Percentiles rank a stretch among this genome's conserved stretches.
Conservation (phyloP, 2,113 vertebrate genomes). For the Drymodes brunneopygia region DNA sequence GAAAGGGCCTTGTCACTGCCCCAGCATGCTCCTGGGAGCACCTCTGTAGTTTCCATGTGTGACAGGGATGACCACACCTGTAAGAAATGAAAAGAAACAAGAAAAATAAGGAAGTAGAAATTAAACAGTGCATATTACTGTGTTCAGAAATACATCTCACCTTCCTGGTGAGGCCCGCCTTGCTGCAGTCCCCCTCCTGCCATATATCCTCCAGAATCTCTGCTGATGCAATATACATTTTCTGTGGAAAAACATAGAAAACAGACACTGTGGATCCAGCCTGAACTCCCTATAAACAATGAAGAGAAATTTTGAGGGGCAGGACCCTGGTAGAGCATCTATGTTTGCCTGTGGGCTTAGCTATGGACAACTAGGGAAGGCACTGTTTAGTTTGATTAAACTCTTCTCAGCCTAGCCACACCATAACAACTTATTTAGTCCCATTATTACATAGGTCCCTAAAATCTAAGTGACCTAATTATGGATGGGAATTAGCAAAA, state of each 20-base stretch:
- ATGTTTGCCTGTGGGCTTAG: neutral
- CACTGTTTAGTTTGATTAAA: neutral
- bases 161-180: neutral
- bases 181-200: neutral
- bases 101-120: neutral
- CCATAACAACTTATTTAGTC: neutral
- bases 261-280: neutral
- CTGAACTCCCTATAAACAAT: neutral
- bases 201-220: neutral
- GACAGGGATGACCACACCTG: neutral
- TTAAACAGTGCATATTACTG: neutral
- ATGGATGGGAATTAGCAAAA: neutral
- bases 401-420: neutral
- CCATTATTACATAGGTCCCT: neutral
- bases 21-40: neutral
- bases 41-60: neutral
- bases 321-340: neutral
- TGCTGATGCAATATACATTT: neutral
- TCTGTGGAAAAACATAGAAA: neutral
- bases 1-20: fast-evolving
- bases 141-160: neutral
- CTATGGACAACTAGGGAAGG: neutral
- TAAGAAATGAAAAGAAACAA: neutral
- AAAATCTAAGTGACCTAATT: neutral
- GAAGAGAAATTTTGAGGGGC: neutral